Percentiles rank a stretch among this genome's conserved stretches.
These are phyloP conservation scores for Philereme transversata DNA, from an alignment of 2,888 invertebrate genomes.

Conservation along the genomic window DNA sequence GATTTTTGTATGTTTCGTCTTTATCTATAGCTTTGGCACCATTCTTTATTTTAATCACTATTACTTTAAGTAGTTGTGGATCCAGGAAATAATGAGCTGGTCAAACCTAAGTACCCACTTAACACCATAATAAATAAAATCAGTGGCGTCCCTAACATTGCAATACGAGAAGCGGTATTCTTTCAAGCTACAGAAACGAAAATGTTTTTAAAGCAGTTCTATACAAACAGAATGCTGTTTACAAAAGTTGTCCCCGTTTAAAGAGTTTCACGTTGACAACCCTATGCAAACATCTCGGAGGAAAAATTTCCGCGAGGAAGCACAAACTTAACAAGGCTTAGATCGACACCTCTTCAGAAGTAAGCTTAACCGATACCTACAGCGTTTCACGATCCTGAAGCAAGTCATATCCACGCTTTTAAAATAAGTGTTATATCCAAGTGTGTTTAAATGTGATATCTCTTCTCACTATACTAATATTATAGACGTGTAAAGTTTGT, in stretches of 20 bases:
- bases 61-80: too few species aligned
- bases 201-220: constrained; percentile 13
- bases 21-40: too few species aligned
- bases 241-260: constrained; percentile 36
- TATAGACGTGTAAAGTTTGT: too few species aligned
- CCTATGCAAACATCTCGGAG: constrained; percentile 41
- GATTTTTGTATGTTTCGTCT: too few species aligned
- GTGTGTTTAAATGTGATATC: not conserved
- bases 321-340: constrained; percentile 70
- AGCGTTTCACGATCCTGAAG: constrained; percentile 30
- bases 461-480: not conserved
- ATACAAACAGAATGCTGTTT: constrained; percentile 24
- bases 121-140: constrained; percentile 3
- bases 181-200: constrained; percentile 3
- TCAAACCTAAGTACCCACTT: too few species aligned
- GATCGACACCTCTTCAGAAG: constrained; percentile 53
- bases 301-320: constrained; percentile 59
- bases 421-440: constrained; percentile 14
- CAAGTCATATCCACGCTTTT: constrained; percentile 6
- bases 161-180: constrained; percentile 4
- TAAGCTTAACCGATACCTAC: constrained; percentile 43
- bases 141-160: not conserved
- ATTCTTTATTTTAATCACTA: too few species aligned
- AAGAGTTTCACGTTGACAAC: constrained; percentile 40
- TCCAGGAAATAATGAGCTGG: too few species aligned